Evolutionary conservation across 2,113 vertebrate species (phyloP).

Genomic region (Coregonus clupeaformis): DNA sequence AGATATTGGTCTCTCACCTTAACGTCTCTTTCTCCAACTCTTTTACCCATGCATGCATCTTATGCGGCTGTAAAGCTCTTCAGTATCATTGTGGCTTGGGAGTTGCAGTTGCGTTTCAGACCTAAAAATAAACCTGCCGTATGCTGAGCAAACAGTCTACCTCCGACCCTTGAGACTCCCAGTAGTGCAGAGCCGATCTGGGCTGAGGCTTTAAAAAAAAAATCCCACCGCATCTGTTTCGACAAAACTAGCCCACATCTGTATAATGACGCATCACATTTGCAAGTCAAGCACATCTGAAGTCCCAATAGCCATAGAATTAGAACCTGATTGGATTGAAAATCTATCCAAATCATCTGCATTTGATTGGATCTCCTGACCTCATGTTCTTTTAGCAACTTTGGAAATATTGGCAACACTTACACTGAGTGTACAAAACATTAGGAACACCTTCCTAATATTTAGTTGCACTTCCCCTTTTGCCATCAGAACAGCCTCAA

Average conservation of each 20-base stretch:
- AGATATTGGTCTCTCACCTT: background rate
- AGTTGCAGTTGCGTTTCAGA: constrained; percentile 18
- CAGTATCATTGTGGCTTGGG: constrained; percentile 14
- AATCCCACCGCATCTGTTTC: background rate
- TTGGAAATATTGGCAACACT: background rate
- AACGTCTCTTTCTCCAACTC: background rate
- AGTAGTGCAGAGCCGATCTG: constrained; percentile 19
- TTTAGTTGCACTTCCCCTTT: too few relatives aligned
- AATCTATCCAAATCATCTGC: background rate
- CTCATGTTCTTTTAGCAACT: background rate
- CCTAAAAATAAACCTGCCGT: constrained; percentile 59
- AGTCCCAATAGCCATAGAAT: background rate
- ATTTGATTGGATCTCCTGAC: background rate
- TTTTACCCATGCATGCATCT: constrained; percentile 1
- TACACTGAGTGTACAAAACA: background rate
- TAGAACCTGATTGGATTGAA: background rate
- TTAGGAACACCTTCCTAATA: too few relatives aligned
- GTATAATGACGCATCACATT: background rate
- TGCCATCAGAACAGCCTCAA: too few relatives aligned
- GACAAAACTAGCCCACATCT: background rate
- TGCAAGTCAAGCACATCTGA: background rate
- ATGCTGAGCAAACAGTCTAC: constrained; percentile 51
- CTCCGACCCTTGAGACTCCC: constrained; percentile 29
- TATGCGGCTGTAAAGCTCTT: constrained; percentile 17
- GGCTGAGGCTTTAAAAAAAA: background rate